Base-by-base conservation (phyloP, 2,113 vertebrate genomes). In the Myiagra hebetior region DNA sequence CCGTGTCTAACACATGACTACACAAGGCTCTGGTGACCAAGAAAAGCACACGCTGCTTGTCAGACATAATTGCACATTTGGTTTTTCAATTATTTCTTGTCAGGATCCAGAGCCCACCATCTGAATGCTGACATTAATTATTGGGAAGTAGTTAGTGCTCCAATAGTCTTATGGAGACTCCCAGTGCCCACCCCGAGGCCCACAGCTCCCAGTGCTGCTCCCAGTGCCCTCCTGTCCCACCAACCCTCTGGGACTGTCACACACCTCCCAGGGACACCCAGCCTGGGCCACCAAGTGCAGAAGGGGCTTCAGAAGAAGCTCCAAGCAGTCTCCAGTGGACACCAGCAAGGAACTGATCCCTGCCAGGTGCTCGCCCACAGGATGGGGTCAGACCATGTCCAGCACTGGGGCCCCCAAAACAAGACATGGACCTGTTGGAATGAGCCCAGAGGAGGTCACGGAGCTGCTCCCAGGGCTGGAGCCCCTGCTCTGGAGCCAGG, bases 61-160 rank as follows among this genome's bases (percentile, higher is more conserved):
- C 95, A 97, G 95, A 91, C 87, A 60, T 86, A 95, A 96, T 81
- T 94, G 95, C 93, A 95, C 93, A 94, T 95, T 94, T 96, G 92
- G 68, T 91, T 93, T 94, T 93, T 95, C 93, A 95, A 89, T 93
- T 95, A 95, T 84, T 93, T 87, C 94, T 89, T 92, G 94, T 93
- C 78, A 88, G 68, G 83, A 95, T 63, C 79, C 92, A 93, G 95
- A 96, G 82, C 92, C 90, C 93, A 93, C 95, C 95, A 94, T 92
- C 79, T 88, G 90, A 96, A 95, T 0, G 20, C 90, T 96, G 95
- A 84, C 95, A 91, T 92, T 96, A 90, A 96, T 91, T 96, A 93
- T 3, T 93, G 87, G 90, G 62, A 94, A 93, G 82, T 59, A 67
- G 59, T 87, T 87, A 46, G 49, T 53, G 80, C 74, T 55, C 72